Percentiles rank a stretch among this genome's conserved stretches.
These are phyloP conservation scores for Boloria selene DNA, from an alignment of 2,888 invertebrate species.

Conservation along the genomic window DNA sequence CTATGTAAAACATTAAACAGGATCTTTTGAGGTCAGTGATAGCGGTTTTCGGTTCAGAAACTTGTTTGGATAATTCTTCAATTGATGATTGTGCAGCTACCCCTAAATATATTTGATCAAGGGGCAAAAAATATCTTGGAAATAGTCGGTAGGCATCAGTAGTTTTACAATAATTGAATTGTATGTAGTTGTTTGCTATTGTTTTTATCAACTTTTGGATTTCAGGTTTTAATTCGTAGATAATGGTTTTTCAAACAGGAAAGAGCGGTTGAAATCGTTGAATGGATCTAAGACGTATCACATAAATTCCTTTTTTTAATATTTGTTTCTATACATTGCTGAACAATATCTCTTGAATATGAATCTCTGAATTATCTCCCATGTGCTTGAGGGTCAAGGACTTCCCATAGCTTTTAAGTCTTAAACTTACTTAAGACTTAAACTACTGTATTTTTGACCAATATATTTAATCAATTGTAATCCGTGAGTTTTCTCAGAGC, in stretches of 20 bases:
- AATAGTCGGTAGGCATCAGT: neutral
- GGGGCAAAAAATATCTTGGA: neutral
- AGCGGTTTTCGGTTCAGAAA: too few species aligned
- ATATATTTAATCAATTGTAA: neutral
- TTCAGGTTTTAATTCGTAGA: slow-evolving; percentile 8
- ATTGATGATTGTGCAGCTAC: neutral
- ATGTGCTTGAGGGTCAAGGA: neutral
- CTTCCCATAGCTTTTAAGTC: neutral
- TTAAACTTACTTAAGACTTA: neutral
- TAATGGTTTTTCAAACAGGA: slow-evolving; percentile 8
- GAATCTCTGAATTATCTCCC: neutral
- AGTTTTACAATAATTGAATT: slow-evolving; percentile 8
- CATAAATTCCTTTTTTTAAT: slow-evolving; percentile 4
- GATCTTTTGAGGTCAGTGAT: neutral
- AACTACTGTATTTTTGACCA: neutral
- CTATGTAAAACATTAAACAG: neutral
- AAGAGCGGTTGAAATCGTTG: slow-evolving; percentile 8
- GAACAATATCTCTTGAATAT: neutral
- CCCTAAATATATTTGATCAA: neutral
- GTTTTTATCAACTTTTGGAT: slow-evolving; percentile 5
- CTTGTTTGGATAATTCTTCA: neutral
- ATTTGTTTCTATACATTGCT: neutral
- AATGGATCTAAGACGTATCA: slow-evolving; percentile 4
- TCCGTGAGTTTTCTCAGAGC: too few species aligned
- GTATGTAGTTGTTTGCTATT: slow-evolving; percentile 11